A percentile compares a stretch with the other conserved stretches of the same genome.
These are phyloP conservation scores for Equus przewalskii DNA, from an alignment of 2,113 vertebrate species.

Conservation along the genomic window DNA sequence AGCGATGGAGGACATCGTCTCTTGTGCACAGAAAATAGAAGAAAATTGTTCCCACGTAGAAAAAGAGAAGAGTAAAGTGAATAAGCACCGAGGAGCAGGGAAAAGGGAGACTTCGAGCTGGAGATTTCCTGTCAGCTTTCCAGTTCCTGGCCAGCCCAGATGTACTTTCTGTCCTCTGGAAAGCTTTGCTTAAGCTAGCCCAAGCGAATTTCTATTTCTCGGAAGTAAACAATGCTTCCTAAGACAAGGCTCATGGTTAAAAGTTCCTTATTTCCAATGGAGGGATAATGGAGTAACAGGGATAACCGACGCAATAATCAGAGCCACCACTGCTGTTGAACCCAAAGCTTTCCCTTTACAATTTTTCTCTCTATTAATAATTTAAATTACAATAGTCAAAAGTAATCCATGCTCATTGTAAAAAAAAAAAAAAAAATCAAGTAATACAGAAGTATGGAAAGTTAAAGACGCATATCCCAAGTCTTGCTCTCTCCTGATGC, in stretches of 20 bases:
- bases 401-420: not conserved
- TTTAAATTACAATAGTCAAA: slow-evolving; percentile 48
- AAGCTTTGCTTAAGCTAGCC: not conserved
- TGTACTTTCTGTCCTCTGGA: not conserved
- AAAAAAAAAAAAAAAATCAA: slow-evolving; percentile 12
- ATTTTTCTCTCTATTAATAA: not conserved
- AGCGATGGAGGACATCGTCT: not conserved
- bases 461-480: not conserved
- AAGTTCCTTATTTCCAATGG: not conserved
- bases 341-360: not conserved
- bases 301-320: not conserved
- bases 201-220: slow-evolving; percentile 6
- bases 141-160: not conserved
- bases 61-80: not conserved
- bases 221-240: not conserved
- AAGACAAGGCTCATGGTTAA: not conserved
- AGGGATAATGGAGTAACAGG: not conserved
- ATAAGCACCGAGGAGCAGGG: not conserved
- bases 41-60: not conserved
- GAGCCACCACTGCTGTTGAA: not conserved
- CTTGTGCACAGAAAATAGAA: not conserved
- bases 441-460: not conserved
- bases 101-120: not conserved
- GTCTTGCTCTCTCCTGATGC: not conserved
- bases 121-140: not conserved